These are phyloP conservation scores for Hypotaenidia okinawae DNA, from an alignment of 2,797 vertebrate species.

Conservation along the genomic window DNA sequence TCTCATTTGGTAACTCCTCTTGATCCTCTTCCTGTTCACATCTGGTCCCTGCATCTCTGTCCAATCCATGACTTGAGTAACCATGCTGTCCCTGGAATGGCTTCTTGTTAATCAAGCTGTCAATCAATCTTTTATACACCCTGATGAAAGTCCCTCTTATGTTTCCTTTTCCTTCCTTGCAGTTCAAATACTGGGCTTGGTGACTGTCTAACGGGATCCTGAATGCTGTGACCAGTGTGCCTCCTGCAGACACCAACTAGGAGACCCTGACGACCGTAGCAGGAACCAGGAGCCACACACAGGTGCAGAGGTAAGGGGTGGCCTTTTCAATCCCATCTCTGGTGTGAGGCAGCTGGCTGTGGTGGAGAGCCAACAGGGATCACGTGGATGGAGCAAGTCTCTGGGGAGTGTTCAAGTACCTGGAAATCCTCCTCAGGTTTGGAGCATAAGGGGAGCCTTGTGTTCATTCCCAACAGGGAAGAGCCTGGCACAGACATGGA, in stretches of 20 bases:
- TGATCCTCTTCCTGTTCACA: background rate
- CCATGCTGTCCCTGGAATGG: background rate
- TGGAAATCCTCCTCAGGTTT: background rate
- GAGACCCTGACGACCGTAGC: background rate
- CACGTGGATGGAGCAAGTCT: background rate
- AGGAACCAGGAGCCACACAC: background rate
- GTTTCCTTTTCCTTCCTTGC: background rate
- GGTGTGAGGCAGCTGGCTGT: background rate
- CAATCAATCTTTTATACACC: background rate
- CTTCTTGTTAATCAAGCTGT: background rate
- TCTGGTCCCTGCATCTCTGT: background rate
- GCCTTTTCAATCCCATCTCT: background rate
- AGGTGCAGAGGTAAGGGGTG: conserved; percentile 63
- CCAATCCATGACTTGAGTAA: background rate
- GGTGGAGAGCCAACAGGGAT: background rate
- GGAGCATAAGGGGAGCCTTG: fast-evolving
- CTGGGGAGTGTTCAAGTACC: background rate
- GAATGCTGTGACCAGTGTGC: background rate
- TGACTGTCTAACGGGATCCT: background rate
- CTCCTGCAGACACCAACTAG: background rate
- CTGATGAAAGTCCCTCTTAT: background rate
- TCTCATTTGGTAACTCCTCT: background rate
- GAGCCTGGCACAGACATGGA: background rate
- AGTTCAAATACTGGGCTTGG: conserved; percentile 43
- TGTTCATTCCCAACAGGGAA: background rate